A percentile compares a stretch with the other conserved stretches of the same genome.
Conservation (phyloP, 2,888 invertebrate genomes). For the Xestia c-nigrum region DNA sequence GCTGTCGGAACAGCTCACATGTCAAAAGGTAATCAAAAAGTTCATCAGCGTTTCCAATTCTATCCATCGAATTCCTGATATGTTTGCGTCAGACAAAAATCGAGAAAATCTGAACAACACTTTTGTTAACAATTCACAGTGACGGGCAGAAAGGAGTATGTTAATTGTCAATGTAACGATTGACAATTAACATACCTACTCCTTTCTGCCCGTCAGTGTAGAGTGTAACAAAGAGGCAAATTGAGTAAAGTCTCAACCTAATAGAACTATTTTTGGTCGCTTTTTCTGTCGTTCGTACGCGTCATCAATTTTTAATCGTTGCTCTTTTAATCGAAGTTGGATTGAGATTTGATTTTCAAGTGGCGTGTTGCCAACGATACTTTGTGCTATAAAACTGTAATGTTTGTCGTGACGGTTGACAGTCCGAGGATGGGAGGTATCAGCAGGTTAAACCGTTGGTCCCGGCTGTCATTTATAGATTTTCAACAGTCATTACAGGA, state of each 20-base stretch:
- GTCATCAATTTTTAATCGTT: neutral
- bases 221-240: neutral
- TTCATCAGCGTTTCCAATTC: conserved; percentile 11
- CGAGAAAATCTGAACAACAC: neutral
- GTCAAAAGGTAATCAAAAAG: conserved; percentile 30
- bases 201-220: neutral
- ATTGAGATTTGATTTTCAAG: neutral
- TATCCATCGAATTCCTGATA: neutral
- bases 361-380: neutral
- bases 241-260: neutral
- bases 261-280: no score
- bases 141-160: neutral
- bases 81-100: neutral
- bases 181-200: neutral
- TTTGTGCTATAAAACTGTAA: no score
- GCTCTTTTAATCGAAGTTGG: neutral
- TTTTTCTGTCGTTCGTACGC: neutral
- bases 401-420: no score
- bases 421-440: no score
- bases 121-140: neutral
- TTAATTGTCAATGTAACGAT: neutral
- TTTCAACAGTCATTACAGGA: no score
- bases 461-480: no score
- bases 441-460: no score
- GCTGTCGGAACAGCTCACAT: conserved; percentile 9